Base-by-base conservation (phyloP, 2,888 invertebrate genomes). In the Parasteatoda lunata region DNA sequence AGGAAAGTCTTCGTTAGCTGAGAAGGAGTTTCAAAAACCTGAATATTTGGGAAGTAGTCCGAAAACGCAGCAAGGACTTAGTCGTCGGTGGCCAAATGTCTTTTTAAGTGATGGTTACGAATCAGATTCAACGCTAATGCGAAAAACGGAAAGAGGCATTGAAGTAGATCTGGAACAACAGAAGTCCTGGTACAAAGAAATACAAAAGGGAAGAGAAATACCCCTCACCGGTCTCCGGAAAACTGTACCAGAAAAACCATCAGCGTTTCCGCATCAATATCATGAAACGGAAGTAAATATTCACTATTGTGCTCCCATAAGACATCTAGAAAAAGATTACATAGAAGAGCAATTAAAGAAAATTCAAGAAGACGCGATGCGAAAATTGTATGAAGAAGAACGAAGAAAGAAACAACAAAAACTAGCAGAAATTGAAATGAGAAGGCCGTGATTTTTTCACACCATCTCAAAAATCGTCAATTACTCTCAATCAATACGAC, bases 181-280 rank as follows among this genome's bases (percentile, higher is more conserved):
- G n/a, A n/a, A n/a, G n/a, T n/a, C n/a, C n/a, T n/a, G n/a, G n/a
- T n/a, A n/a, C n/a, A n/a, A n/a, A n/a, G n/a, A n/a, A n/a, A n/a
- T n/a, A n/a, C n/a, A n/a, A n/a, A n/a, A n/a, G n/a, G 98, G 98
- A 0, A 98, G 98, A 0, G 98, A 98, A 92, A 97, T 98, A 3
- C 98, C 98, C 0, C 93, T 97, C 11, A 94, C 96, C 91, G 98
- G 98, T 70, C 95, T 98, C 91, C 94, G 98, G 71, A 98, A 98
- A 91, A 95, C 95, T 30, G 97, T 96, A n/a, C 98, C 98, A 48
- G 95, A 96, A 91, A 94, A 89, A 59, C 90, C 90, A 69, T 54
- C 54, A 97, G 97, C 96, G 93, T 96, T 96, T 91, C 96, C 96
- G 77, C 95, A 96, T 91, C 95, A 96, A 90, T 97, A 97, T 94